phyloP scores from a whole-genome alignment of 2,113 vertebrate genomes.

The Terrapene triunguis region DNA sequence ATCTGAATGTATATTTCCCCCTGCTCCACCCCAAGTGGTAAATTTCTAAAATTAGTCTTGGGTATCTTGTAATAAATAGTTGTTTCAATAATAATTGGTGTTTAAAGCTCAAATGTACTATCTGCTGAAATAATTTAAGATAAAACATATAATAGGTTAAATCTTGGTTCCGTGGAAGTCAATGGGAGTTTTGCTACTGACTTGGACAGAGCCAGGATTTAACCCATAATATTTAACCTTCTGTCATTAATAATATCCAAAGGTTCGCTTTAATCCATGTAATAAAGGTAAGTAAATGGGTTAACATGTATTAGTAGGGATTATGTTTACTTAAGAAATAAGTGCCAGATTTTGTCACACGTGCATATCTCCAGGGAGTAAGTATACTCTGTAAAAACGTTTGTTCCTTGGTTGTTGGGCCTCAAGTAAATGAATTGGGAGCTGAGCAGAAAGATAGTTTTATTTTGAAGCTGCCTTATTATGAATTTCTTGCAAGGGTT shows the following conservation, averaged over 20 bases:
- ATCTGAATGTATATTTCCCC: background rate
- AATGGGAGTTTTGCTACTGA: background rate
- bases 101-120: background rate
- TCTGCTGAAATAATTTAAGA: background rate
- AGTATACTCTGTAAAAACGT: background rate
- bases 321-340: background rate
- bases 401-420: background rate
- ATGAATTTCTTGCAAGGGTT: background rate
- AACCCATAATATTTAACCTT: fast-evolving
- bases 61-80: background rate
- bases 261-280: background rate
- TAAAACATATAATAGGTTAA: background rate
- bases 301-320: background rate
- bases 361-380: background rate
- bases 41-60: background rate
- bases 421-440: background rate
- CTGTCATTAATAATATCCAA: background rate
- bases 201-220: background rate
- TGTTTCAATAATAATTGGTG: background rate
- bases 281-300: background rate
- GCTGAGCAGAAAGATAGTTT: background rate
- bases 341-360: background rate
- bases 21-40: background rate
- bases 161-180: background rate
- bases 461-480: background rate